phyloP scores from a whole-genome alignment of 2,888 invertebrate species.

The Stenodera caucasica region DNA sequence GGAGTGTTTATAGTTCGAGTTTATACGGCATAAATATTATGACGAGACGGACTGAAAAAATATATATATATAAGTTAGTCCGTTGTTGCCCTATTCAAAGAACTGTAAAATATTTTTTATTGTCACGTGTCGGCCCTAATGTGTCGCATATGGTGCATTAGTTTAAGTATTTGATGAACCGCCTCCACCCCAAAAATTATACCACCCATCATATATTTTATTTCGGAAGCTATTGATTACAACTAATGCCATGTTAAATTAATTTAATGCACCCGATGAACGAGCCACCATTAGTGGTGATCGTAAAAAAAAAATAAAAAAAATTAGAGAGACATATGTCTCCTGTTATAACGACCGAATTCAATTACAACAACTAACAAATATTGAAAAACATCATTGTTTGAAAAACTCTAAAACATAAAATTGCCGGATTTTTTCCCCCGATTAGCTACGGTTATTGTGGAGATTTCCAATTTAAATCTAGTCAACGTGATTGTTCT shows the following conservation, averaged over 20 bases:
- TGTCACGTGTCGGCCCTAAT: slow-evolving; percentile 41
- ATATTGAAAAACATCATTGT: too few relatives aligned
- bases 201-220: slow-evolving; percentile 38
- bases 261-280: slow-evolving; percentile 40
- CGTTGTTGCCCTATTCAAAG: slow-evolving; percentile 39
- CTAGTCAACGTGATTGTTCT: slow-evolving; percentile 1
- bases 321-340: slow-evolving; percentile 14
- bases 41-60: slow-evolving; percentile 51
- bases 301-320: slow-evolving; percentile 21
- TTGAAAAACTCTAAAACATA: too few relatives aligned
- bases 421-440: too few relatives aligned
- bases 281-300: neutral
- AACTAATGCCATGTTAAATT: slow-evolving; percentile 48
- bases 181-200: neutral
- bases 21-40: slow-evolving; percentile 64
- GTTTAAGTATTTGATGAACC: slow-evolving; percentile 12
- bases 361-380: neutral
- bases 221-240: slow-evolving; percentile 43
- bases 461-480: neutral
- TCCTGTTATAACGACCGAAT: slow-evolving; percentile 18
- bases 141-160: slow-evolving; percentile 42
- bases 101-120: slow-evolving; percentile 48
- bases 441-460: neutral
- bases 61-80: slow-evolving; percentile 35
- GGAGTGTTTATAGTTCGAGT: slow-evolving; percentile 59